phyloP scores from a whole-genome alignment of 2,888 invertebrate genomes.

The Lissonota sp. region DNA sequence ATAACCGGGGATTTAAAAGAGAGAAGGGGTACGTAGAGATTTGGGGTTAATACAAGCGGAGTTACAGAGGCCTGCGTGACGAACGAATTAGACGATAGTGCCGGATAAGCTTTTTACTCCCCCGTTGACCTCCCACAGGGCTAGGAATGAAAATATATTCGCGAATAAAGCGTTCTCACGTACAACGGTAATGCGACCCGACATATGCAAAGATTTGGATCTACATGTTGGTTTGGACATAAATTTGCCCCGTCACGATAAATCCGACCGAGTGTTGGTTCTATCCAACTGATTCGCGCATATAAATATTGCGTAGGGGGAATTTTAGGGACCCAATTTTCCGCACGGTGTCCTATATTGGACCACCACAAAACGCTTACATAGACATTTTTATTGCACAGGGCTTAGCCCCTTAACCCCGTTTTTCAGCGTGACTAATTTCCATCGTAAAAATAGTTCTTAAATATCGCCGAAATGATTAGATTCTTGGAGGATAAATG shows the following conservation, averaged over 20 bases:
- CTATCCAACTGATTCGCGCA: no score
- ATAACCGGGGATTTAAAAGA: conserved; percentile 45
- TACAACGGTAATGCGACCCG: conserved; percentile 8
- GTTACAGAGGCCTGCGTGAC: conserved; percentile 51
- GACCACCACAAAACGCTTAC: no score
- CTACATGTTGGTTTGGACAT: conserved; percentile 28
- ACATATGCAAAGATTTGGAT: conserved; percentile 52
- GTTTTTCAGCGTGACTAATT: conserved; percentile 25
- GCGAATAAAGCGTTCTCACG: not conserved
- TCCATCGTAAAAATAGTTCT: conserved; percentile 42
- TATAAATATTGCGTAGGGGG: no score
- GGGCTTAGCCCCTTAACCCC: conserved; percentile 1
- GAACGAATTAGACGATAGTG: conserved; percentile 58
- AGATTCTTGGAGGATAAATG: conserved; percentile 47
- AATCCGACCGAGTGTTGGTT: not conserved
- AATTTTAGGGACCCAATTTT: no score
- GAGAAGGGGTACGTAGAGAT: conserved; percentile 35
- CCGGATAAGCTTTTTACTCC: conserved; percentile 42
- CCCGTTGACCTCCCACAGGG: not conserved
- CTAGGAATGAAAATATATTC: no score
- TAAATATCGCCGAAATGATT: conserved; percentile 46
- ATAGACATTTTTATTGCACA: no score
- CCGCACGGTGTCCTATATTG: no score
- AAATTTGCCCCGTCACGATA: conserved; percentile 1
- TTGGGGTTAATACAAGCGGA: conserved; percentile 53